Base-by-base conservation (phyloP, 2,113 vertebrate species). In the Motacilla alba region DNA sequence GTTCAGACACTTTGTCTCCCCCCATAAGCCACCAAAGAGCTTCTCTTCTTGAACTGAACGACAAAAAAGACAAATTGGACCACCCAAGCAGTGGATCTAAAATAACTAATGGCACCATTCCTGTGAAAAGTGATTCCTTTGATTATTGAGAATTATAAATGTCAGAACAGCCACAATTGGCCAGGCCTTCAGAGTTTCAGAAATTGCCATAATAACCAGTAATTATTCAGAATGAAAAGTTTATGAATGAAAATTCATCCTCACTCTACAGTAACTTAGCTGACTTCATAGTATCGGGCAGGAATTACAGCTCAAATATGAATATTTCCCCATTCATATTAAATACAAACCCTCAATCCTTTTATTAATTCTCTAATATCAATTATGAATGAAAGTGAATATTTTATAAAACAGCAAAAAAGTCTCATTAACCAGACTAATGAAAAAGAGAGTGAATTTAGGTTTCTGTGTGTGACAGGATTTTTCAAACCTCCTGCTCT, bases 201-300 rank as follows among this genome's bases (percentile, higher is more conserved):
- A 94, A 93, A 82, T 63, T 86, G 68, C 73, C n/a, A 7, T 83
- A 90, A 93, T 92, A 92, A 56, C 86, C 82, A 60, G 46, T 77
- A 88, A 96, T 89, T 93, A 92, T 55, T 44, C 64, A 50, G 49
- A 93, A 39, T 83, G 63, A 90, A 90, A 88, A 86, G 82, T 83
- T 88, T 90, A 86, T 83, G 76, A 96, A 95, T 85, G 82, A 94
- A 68, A 90, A 94, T 72, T 81, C 68, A 78, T 81, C 55, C 75
- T 77, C 30, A 5, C 24, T 80, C 55, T 86, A 26, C 49, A 83
- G 56, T 59, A 81, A 91, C n/a, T 73, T 46, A 52, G 31, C 2
- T 83, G 26, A 56, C 37, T 91, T 64, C 60, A 44, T 7, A 68
- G 58, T 11, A 86, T 60, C 50, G 68, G 59, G 35, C 30, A 92